Conservation (phyloP, 2,113 vertebrate species). For the Camelus dromedarius region DNA sequence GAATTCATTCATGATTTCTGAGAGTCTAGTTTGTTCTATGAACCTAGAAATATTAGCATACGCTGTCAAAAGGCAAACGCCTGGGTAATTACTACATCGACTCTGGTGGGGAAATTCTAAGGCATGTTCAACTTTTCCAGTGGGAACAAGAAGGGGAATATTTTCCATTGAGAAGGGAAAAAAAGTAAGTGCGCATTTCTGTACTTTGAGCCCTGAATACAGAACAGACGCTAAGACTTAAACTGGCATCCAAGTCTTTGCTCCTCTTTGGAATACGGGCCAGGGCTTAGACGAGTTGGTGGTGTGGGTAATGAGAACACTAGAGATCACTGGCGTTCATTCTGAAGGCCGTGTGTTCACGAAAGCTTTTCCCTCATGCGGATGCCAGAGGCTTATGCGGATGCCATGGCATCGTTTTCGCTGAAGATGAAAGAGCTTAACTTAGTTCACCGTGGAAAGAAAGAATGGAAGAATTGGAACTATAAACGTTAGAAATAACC, state of each 20-base stretch:
- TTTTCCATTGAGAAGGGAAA: constrained; percentile 43
- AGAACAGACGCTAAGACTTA: constrained; percentile 77
- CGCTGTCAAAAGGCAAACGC: constrained; percentile 15
- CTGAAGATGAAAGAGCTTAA: constrained; percentile 19
- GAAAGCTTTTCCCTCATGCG: constrained; percentile 64
- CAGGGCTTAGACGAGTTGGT: constrained; percentile 68
- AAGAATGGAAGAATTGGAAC: neutral
- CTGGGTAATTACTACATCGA: neutral
- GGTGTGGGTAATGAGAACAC: constrained; percentile 75
- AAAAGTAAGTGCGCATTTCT: constrained; percentile 7
- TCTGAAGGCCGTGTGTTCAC: constrained; percentile 71
- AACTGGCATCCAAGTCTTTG: constrained; percentile 61
- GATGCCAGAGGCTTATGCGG: constrained; percentile 65
- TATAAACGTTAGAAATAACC: neutral
- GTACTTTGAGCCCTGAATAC: constrained; percentile 23
- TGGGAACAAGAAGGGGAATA: constrained; percentile 67
- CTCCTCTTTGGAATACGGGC: neutral
- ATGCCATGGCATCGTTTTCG: neutral
- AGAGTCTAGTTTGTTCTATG: neutral
- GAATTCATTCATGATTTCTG: neutral
- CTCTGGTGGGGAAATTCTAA: constrained; percentile 1
- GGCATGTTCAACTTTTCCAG: neutral
- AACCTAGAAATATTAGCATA: neutral
- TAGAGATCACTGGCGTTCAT: constrained; percentile 73
- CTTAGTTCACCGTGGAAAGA: neutral